Conservation (phyloP, 2,113 vertebrate species). For the Pomatorhinus ruficollis region DNA sequence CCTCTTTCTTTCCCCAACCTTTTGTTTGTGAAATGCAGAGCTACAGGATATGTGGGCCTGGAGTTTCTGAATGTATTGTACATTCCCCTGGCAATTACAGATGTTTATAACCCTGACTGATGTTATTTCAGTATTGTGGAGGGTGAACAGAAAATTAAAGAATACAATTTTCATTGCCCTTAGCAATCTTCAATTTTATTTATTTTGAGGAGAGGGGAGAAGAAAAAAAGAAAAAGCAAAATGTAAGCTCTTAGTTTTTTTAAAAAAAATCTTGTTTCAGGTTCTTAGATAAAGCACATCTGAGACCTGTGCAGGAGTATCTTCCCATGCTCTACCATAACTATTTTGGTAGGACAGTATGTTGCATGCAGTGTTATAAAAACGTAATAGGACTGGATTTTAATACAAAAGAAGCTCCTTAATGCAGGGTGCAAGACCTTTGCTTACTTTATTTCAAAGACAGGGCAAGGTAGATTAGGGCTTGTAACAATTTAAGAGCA, state of each 20-base stretch:
- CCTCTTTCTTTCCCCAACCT: conserved; percentile 72
- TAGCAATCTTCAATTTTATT: neutral
- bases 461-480: neutral
- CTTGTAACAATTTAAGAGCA: neutral
- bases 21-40: conserved; percentile 76
- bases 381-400: neutral
- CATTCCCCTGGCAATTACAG: conserved; percentile 67
- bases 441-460: neutral
- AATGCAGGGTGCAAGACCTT: neutral
- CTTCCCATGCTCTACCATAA: neutral
- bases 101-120: conserved; percentile 64
- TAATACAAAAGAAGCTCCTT: neutral
- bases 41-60: conserved; percentile 71
- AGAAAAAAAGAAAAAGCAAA: neutral
- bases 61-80: conserved; percentile 66
- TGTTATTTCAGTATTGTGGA: conserved; percentile 62
- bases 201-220: neutral
- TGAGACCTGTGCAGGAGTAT: neutral
- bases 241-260: neutral
- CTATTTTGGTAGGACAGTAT: neutral
- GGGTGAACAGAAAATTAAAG: conserved; percentile 37
- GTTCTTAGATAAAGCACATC: neutral
- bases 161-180: neutral
- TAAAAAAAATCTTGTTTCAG: neutral
- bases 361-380: neutral